Evolutionary conservation across 2,888 invertebrate genomes (phyloP), one percentile per base, ranked within the genome.

Genomic region (Linyphia triangularis): DNA sequence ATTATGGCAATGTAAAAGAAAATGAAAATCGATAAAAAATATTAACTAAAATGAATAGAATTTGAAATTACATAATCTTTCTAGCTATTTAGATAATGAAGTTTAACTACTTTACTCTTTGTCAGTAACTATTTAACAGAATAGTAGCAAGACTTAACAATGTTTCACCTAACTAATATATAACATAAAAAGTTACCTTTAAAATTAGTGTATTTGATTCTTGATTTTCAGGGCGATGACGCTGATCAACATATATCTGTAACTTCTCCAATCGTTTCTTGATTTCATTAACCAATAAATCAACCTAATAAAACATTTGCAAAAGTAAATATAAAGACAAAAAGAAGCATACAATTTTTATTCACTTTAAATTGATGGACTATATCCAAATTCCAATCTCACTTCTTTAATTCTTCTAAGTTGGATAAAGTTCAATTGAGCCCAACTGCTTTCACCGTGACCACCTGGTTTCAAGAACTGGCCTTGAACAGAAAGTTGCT

Each of bases 361-460:
- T 16, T 22, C n/a, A 73, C 22, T 57, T 24, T 10, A 37, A 37
- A 2, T 40, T 40, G 9, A 40, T 3, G 3, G n/a, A 16, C 24
- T 63, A 26, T 16, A 30, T 28, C 10, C 5, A 65, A 65, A 19
- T 5, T 33, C 4, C 16, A 51, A 43, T 22, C 37, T 92, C 92
- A 96, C 95, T 92, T 97, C 97, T 6, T 94, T 94, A 77, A 97
- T 92, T 0, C 95, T 94, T n/a, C 95, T 94, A 63, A 95, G 92
- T 91, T 96, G 96, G 33, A 97, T 94, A 92, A 94, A 95, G 92
- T 95, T 95, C 2, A 94, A 93, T 0, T 93, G 93, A 1, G 96
- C 96, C 97, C 97, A 97, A 0, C 93, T 91, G 30, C 92, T 92
- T 91, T 95, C 95, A 16, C 93, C 92, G n/a, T 91, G 91, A 19